Evolutionary conservation across 2,113 vertebrate species (phyloP).

Genomic region (Naja naja): DNA sequence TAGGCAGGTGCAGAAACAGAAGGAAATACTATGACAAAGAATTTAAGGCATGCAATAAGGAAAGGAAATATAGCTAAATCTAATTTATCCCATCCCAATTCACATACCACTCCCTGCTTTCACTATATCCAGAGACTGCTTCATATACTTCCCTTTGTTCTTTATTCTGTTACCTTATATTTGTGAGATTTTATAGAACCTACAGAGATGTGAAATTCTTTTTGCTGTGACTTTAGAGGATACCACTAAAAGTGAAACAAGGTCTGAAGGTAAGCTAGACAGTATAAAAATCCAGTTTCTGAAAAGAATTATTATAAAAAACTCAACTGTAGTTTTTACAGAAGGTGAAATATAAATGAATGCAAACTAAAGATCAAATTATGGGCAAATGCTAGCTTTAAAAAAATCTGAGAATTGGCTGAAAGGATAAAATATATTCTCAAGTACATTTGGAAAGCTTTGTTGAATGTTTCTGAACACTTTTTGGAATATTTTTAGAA

Average conservation of each 20-base stretch:
- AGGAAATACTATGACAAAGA: neutral
- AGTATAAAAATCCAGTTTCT: neutral
- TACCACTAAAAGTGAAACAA: constrained; percentile 8
- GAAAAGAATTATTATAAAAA: constrained; percentile 1
- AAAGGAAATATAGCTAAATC: neutral
- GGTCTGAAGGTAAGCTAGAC: neutral
- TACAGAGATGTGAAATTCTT: neutral
- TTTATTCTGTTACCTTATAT: neutral
- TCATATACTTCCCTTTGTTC: neutral
- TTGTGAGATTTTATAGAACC: neutral
- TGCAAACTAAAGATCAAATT: neutral
- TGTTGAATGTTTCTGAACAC: neutral
- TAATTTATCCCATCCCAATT: neutral
- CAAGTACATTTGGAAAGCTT: neutral
- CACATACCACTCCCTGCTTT: neutral
- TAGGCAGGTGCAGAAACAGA: neutral
- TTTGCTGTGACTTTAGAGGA: neutral
- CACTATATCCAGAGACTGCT: neutral
- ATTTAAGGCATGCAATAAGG: neutral
- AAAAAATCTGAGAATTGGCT: neutral
- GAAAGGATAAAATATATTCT: neutral
- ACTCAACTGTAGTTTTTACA: neutral
- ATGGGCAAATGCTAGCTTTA: neutral
- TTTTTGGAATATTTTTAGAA: neutral
- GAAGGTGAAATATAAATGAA: neutral